Evolutionary conservation across 2,888 invertebrate genomes (phyloP).

Genomic region (Elgonia sp.): DNA sequence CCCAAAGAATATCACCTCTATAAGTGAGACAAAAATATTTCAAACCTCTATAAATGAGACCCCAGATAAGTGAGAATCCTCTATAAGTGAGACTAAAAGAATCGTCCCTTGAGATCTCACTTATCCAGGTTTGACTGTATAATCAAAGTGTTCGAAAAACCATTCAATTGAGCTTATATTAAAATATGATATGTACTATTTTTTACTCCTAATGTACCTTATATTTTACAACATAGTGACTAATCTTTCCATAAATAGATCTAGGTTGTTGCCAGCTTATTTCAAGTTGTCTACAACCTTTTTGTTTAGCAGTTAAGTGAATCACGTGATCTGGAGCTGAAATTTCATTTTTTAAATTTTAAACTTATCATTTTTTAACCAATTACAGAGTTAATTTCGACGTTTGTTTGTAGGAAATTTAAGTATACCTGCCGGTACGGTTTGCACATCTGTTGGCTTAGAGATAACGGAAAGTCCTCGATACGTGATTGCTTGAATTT

Average conservation of each 20-base stretch:
- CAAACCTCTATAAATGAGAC: too few species aligned
- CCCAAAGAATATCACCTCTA: too few species aligned
- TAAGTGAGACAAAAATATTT: too few species aligned
- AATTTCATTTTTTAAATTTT: not conserved
- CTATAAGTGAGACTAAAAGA: too few species aligned
- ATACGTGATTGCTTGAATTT: slow-evolving; percentile 74
- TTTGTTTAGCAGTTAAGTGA: slow-evolving; percentile 60
- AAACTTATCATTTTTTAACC: not conserved
- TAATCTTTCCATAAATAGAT: slow-evolving; percentile 66
- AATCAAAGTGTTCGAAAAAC: too few species aligned
- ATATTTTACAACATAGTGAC: slow-evolving; percentile 68
- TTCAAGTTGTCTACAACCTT: slow-evolving; percentile 64
- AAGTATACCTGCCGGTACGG: slow-evolving; percentile 70
- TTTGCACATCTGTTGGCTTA: slow-evolving; percentile 60
- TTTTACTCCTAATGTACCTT: slow-evolving; percentile 53
- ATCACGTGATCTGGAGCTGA: slow-evolving; percentile 71
- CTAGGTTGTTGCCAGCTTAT: slow-evolving; percentile 71
- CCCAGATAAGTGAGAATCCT: too few species aligned
- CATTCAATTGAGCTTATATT: too few species aligned
- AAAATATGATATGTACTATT: not conserved
- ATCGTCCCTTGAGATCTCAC: too few species aligned
- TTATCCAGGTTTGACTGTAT: too few species aligned
- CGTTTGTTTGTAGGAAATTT: slow-evolving; percentile 23
- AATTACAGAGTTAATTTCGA: slow-evolving; percentile 3
- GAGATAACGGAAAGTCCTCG: slow-evolving; percentile 71